These are phyloP conservation scores for Daphoenositta chrysoptera DNA, from an alignment of 2,113 vertebrate species.

Conservation along the genomic window DNA sequence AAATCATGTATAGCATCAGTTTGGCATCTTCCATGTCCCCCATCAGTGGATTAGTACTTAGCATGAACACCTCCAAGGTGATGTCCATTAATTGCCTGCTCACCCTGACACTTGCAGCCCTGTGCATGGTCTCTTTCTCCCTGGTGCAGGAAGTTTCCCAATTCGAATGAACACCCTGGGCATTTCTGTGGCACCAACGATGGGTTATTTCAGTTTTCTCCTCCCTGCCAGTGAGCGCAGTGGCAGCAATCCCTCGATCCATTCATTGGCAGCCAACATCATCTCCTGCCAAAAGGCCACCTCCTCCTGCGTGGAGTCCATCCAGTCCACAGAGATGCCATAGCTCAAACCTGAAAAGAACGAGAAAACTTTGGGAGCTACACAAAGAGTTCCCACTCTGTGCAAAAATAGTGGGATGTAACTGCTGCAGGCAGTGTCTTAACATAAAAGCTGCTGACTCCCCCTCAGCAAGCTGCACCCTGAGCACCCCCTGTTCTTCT, in stretches of 20 bases:
- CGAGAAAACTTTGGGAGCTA: background rate
- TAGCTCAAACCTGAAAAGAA: conserved; percentile 63
- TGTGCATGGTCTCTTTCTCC: background rate
- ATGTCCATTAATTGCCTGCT: background rate
- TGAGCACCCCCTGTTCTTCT: background rate
- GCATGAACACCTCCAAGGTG: background rate
- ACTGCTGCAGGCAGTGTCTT: background rate
- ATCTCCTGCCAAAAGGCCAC: conserved; percentile 75
- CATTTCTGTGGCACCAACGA: background rate
- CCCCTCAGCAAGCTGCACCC: background rate
- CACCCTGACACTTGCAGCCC: background rate
- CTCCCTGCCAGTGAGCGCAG: conserved; percentile 60
- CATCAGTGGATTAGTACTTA: background rate
- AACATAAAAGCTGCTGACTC: background rate
- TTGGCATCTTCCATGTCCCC: background rate
- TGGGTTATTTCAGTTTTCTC: conserved; percentile 49
- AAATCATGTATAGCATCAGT: background rate
- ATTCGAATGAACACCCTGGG: background rate
- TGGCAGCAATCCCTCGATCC: conserved; percentile 67
- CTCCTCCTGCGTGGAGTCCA: conserved; percentile 72
- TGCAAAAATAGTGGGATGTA: background rate
- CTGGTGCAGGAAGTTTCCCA: background rate
- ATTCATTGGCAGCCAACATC: conserved; percentile 66
- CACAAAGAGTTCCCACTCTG: background rate
- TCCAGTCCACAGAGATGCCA: conserved; percentile 71